Evolutionary conservation across 1,140 invertebrate species (phyloP), one percentile per base, ranked within the genome.

Genomic region (Solenopsis fugax): DNA sequence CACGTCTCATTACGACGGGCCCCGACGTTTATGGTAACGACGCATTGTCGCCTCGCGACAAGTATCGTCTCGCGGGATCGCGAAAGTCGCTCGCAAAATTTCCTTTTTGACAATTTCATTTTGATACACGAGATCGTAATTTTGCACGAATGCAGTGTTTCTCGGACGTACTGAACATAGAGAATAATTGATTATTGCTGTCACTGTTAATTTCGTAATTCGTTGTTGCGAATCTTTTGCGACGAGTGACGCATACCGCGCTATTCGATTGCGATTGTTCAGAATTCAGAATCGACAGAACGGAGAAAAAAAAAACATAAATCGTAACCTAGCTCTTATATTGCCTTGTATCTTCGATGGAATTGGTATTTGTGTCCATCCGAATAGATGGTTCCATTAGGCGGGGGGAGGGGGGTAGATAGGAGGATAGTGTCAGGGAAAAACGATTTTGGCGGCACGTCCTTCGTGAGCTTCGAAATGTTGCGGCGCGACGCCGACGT

Each of bases 1-100:
- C 93, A 92, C 88, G 54, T 87, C 78, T 89, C 69, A 88, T 87
- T 89, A 89, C 82, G 75, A 60, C 88, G 84, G 50, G 62, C 69
- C 88, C 85, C 73, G 78, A 67, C 88, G 65, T 76, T 77, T 80
- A 88, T 65, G 82, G 54, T 75, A 71, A 87, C 73, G 77, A 54
- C 52, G 81, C 52, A 84, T 72, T 84, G 87, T 72, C 52, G 64
- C 64, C 87, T 73, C 75, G 72, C 72, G 48, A 41, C 34, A 16
- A 37, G 29, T 37, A 73, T 78, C 64, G 76, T 58, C 73, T 29
- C 48, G 18, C 72, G 72, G 10, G 7, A 45, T 37, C 48, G 37
- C 37, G n/a, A 29, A 50, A 41, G 45, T 58, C 37, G 37, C 56
- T 29, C 12, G 58, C 77, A 45, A 64, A 87, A 45, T 48, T 62